Conservation (phyloP, 2,797 vertebrate genomes). For the Enteromius trimaculatus region DNA sequence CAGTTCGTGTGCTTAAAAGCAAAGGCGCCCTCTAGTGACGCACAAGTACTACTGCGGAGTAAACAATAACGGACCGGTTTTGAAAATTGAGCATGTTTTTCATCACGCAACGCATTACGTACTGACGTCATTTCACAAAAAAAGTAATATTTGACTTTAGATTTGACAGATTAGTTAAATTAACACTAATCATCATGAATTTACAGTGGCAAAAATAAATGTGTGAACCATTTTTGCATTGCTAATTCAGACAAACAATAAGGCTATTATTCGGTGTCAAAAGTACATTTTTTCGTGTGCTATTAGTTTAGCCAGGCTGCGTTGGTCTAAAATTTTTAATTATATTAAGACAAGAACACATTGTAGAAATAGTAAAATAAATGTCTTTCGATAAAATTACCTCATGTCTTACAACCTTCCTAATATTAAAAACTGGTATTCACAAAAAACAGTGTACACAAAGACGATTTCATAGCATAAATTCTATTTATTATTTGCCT, state of each 20-base stretch:
- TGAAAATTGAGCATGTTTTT: neutral
- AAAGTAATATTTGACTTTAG: neutral
- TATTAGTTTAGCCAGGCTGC: neutral
- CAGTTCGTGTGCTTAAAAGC: constrained; percentile 8
- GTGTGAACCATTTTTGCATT: neutral
- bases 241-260: neutral
- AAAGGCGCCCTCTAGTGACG: constrained; percentile 39
- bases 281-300: neutral
- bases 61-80: neutral
- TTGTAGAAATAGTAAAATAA: too few species aligned
- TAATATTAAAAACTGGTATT: neutral
- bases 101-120: neutral
- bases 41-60: neutral
- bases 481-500: constrained; percentile 72
- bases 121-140: neutral
- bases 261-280: neutral
- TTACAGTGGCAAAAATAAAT: neutral
- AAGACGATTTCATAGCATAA: constrained; percentile 56
- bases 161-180: too few species aligned
- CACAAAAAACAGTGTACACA: neutral
- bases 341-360: too few species aligned
- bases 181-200: neutral
- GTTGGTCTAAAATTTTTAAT: neutral
- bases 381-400: neutral
- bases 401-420: neutral